phyloP scores from a whole-genome alignment of 2,797 vertebrate species.

The Kryptolebias ocellatus region DNA sequence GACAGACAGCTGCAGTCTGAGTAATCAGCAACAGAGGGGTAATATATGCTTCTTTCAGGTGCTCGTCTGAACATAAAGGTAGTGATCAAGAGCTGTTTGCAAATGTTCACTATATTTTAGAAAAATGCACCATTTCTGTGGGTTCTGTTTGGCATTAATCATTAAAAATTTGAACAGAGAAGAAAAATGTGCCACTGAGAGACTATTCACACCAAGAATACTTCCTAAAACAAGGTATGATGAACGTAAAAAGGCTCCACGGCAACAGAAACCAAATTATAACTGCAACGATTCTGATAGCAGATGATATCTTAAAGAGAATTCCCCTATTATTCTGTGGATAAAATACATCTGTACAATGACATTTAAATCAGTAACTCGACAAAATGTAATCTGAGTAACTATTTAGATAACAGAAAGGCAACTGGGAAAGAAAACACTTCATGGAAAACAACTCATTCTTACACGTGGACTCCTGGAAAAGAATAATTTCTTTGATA shows the following conservation, averaged over 20 bases:
- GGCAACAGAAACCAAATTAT: background rate
- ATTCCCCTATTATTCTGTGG: too few relatives aligned
- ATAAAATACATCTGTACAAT: too few relatives aligned
- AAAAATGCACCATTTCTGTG: background rate
- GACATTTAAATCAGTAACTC: too few relatives aligned
- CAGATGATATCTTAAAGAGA: too few relatives aligned
- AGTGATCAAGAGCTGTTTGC: background rate
- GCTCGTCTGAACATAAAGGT: conserved; percentile 1
- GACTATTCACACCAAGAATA: background rate
- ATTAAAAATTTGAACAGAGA: background rate
- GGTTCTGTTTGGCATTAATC: too few relatives aligned
- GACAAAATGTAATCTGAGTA: too few relatives aligned
- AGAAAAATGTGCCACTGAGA: background rate
- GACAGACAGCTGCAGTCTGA: background rate
- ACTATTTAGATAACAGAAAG: too few relatives aligned
- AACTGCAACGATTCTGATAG: too few relatives aligned
- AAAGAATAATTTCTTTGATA: too few relatives aligned
- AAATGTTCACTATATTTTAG: background rate
- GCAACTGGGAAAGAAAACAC: too few relatives aligned
- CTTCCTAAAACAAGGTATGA: background rate
- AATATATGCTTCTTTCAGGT: background rate
- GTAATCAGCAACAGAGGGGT: background rate
- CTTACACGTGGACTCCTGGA: too few relatives aligned
- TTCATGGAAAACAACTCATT: too few relatives aligned
- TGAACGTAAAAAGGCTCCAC: background rate